These are phyloP conservation scores for Eudyptes chrysolophus DNA, from an alignment of 2,113 vertebrate species.

Conservation along the genomic window DNA sequence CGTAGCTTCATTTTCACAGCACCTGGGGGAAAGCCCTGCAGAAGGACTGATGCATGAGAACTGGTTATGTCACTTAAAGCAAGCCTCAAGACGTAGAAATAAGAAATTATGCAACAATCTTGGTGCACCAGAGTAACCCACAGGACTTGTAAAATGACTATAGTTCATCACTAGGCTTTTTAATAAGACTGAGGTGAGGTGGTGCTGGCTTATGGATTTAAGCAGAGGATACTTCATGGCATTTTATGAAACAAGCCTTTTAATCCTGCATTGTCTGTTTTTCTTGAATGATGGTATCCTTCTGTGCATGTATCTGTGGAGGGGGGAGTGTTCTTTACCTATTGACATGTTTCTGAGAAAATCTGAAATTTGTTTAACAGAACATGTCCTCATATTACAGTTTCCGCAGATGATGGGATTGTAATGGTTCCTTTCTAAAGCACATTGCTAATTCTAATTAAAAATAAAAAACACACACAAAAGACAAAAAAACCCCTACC, in stretches of 20 bases:
- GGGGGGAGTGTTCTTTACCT: neutral
- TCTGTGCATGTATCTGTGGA: fast-evolving
- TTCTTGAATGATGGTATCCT: neutral
- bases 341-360: neutral
- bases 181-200: neutral
- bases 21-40: too few relatives aligned
- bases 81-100: neutral
- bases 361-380: neutral
- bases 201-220: neutral
- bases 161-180: neutral
- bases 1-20: neutral
- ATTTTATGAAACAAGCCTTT: neutral
- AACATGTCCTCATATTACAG: neutral
- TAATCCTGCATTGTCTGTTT: neutral
- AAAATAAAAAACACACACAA: neutral
- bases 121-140: neutral
- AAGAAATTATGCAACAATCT: neutral
- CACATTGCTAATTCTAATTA: neutral
- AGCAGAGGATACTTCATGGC: neutral
- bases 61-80: neutral
- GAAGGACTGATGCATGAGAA: neutral
- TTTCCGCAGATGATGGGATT: neutral
- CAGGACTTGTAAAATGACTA: neutral
- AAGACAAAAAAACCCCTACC: fast-evolving
- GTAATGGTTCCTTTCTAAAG: neutral